Base-by-base conservation (phyloP, 2,113 vertebrate genomes). In the Brevimyrus niger region DNA sequence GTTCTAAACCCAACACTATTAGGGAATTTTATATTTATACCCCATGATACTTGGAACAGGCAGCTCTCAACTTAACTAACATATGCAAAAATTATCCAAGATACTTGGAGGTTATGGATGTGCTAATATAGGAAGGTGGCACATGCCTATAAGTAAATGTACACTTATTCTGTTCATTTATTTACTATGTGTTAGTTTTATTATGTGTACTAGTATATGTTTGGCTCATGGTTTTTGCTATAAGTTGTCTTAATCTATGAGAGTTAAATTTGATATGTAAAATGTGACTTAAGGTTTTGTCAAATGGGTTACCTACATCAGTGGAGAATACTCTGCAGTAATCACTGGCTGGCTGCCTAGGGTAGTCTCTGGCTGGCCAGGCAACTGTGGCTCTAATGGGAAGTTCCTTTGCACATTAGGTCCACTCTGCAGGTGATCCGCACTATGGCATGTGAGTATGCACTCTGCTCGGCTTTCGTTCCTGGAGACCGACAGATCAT, bases 401-500 rank as follows among this genome's bases (percentile, higher is more conserved):
- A 87, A 6, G 50, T 89, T 38, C 76, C 17, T 11, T 87, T 2
- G 3, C 80, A 51, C 65, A 13, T 0, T 92, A 99, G 98, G 91
- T 95, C 97, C 0, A 99, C 98, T 0, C 94, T 99, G 93, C 98
- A 99, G 93, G 98, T 99, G 91, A 97, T 99, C 69, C 97, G 98
- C 19, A 99, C 98, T 0, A 97, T 99, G 97, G 93, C 93, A 2
- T 99, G 98, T 10, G 97, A 99, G 0, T 99, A 99, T 0, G 97
- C 98, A 0, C 97, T 99, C 44, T 98, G 97, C 94, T 99, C 98
- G 0, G 93, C 98, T 46, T 99, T 99, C 2, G 97, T 99, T 4
- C 98, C 98, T 0, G 98, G 98, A 88, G 98, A 99, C 91, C 93
- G 98, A 65, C 98, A 99, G 93, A 97, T 99, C 92, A 95, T 98